These are phyloP conservation scores for Melopsittacus undulatus DNA, from an alignment of 2,797 vertebrate species.

Conservation along the genomic window DNA sequence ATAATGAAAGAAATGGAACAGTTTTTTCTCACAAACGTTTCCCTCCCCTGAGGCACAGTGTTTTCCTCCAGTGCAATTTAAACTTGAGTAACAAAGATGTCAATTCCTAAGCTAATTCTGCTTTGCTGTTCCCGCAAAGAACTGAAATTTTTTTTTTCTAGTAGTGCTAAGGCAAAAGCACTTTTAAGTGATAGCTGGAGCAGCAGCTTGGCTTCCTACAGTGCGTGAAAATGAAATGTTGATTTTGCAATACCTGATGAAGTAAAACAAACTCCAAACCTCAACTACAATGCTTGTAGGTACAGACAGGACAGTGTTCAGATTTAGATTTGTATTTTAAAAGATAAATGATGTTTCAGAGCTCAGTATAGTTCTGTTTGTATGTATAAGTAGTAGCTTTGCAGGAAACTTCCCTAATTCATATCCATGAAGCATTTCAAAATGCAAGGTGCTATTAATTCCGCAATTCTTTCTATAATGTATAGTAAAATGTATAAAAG, in stretches of 20 bases:
- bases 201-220: neutral
- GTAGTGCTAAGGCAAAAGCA: neutral
- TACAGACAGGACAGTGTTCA: neutral
- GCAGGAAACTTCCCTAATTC: neutral
- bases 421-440: neutral
- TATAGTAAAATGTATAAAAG: neutral
- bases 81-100: neutral
- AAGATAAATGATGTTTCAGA: neutral
- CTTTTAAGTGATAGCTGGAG: conserved; percentile 6
- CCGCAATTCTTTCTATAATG: neutral
- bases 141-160: neutral
- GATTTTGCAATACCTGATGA: conserved; percentile 35
- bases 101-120: neutral
- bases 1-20: neutral
- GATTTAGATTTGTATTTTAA: neutral
- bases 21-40: neutral
- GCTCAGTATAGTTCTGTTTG: neutral
- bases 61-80: conserved; percentile 19
- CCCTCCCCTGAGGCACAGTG: neutral
- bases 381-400: neutral
- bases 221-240: conserved; percentile 31
- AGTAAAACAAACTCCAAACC: neutral
- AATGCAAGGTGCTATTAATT: conserved; percentile 10
- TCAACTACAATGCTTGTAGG: neutral
- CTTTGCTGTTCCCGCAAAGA: conserved; percentile 3